These are phyloP conservation scores for Bolborhynchus lineola DNA, from an alignment of 2,113 vertebrate species.

Conservation along the genomic window DNA sequence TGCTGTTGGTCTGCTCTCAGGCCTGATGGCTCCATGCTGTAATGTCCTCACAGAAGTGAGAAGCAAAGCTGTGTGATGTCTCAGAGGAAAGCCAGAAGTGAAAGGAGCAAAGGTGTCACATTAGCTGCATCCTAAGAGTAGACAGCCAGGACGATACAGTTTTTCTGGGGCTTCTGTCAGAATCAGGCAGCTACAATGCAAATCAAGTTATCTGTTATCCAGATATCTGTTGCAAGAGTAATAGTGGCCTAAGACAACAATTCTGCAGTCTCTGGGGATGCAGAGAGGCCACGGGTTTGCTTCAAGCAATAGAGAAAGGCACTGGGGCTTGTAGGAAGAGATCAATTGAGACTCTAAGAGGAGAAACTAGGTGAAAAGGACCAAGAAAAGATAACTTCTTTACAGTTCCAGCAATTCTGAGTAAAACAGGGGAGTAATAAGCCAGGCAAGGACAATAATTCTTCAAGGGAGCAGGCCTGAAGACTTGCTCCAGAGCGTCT, in stretches of 20 bases:
- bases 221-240: not conserved
- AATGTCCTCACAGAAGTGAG: not conserved
- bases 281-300: not conserved
- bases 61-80: not conserved
- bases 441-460: not conserved
- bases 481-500: accelerated
- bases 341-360: not conserved
- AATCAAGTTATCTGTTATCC: not conserved
- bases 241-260: not conserved
- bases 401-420: not conserved
- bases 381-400: not conserved
- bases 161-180: not conserved
- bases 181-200: not conserved
- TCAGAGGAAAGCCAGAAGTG: not conserved
- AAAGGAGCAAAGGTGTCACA: not conserved
- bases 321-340: not conserved
- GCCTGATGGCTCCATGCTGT: not conserved
- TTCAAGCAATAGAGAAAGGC: not conserved
- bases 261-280: not conserved
- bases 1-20: not conserved
- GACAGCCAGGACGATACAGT: accelerated
- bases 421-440: not conserved
- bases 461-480: not conserved
- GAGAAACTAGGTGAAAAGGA: not conserved
- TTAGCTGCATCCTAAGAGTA: not conserved